phyloP scores from a whole-genome alignment of 2,113 vertebrate genomes.

The Oreocharis arfaki region DNA sequence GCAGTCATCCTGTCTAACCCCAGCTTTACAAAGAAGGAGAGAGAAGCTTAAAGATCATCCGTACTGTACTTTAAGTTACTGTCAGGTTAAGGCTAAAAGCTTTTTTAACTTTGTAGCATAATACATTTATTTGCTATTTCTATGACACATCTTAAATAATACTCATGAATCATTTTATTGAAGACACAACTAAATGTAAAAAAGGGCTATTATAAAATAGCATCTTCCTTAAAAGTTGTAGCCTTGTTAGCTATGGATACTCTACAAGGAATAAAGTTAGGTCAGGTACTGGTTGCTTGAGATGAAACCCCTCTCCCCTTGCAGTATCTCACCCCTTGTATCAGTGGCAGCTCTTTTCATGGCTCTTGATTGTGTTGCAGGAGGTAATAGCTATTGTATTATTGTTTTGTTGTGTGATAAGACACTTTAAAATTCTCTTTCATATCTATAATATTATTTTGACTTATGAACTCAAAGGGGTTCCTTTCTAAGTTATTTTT shows the following conservation, averaged over 20 bases:
- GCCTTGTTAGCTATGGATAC: neutral
- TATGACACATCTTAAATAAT: neutral
- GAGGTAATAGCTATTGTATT: neutral
- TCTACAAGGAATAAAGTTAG: neutral
- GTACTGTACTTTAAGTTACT: neutral
- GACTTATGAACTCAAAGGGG: neutral
- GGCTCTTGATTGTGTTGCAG: neutral
- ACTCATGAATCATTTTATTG: neutral
- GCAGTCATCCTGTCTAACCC: neutral
- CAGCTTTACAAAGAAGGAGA: neutral
- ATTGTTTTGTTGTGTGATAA: neutral
- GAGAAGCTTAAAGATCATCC: neutral
- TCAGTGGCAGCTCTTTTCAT: neutral
- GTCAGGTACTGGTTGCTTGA: neutral
- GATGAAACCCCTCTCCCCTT: neutral
- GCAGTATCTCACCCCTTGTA: neutral
- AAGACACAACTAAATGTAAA: neutral
- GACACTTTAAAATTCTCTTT: neutral
- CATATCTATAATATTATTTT: neutral
- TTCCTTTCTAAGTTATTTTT: neutral
- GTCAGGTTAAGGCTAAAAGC: neutral
- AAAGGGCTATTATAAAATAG: neutral
- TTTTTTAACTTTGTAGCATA: neutral
- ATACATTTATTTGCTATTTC: neutral
- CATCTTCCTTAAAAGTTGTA: neutral